Base-by-base conservation (phyloP, 37 sponge, comb jelly and placozoan species). In the Bolinopsis microptera region DNA sequence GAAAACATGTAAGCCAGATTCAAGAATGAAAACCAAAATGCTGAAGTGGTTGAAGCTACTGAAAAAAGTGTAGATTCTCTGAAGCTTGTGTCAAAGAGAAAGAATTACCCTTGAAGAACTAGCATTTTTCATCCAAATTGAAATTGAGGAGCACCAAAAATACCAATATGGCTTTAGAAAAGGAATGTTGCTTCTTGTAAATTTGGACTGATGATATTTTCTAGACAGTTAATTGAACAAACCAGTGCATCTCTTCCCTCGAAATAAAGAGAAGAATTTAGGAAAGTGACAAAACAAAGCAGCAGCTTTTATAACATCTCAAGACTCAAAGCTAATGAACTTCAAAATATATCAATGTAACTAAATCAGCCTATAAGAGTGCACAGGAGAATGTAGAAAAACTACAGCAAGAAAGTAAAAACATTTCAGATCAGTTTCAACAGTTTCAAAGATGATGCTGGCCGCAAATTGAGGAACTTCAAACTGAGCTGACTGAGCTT, bases 1-100 rank as follows among this genome's bases (percentile, higher is more conserved):
- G 90, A 86, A 8, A 86, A 86, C 48, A 86, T 86, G 30, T 39
- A 40, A 34, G n/a, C n/a, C 90, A 86, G 30, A 86, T 86, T 9
- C 34, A 86, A 41, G 90, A 86, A 27, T 26, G 28, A 86, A 86
- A 48, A 28, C n/a, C 30, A 16, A 13, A 22, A 86, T 86, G 26
- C 90, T 39, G 61, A 86, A 26, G n/a, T 40, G 9, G 35, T n/a
- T 30, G 61, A 40, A 3, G 5, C 90, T 22, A 86, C 13, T 18
- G 48, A 86, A 24, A 86, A 86, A 25, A 28, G 35, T 22, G n/a
- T 86, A 26, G 26, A 16, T 1, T 8, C n/a, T 0, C 48, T 86
- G n/a, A 86, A 38, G 22, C 41, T n/a, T 26, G 61, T 39, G 18
- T 86, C 0, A 86, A 86, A 41, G 90, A 86, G 48, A 86, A 39